Base-by-base conservation (phyloP, 2,797 vertebrate genomes). In the Micromesistius poutassou region DNA sequence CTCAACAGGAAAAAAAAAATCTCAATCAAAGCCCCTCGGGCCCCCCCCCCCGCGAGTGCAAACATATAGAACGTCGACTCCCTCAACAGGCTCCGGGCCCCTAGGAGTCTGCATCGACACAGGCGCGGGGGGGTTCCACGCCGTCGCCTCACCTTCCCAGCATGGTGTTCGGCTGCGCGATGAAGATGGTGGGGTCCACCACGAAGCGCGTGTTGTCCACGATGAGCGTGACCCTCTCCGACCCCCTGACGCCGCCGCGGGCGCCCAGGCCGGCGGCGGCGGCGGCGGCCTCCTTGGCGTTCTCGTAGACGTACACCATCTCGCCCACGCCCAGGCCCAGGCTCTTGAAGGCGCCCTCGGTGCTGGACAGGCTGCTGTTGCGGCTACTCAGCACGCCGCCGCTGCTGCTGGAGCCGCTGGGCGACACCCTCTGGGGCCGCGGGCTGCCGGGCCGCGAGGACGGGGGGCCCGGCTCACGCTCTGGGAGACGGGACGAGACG, bases 111-210 rank as follows among this genome's bases (percentile, higher is more conserved):
- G 2, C 40, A 42, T 42, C 10, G 38, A 40, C 33, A 5, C 5
- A n/a, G n/a, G 40, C 13, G 74, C 68, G n/a, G 30, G 73, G n/a
- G n/a, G n/a, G n/a, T 0, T 8, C 1, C 14, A 14, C 5, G 33
- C 74, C 70, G 42, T 28, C 55, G 73, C 72, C 35, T 22, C 87
- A 98, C 98, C 98, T 98, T 92, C 98, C 98, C 95, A 99, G 91
- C 98, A 99, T 99, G n/a, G 98, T 99, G 87, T 99, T 99, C 85
- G 98, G 97, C 72, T 99, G 98, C 85, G 98, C 98, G 5, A 96
- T 99, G 88, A 99, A 99, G 92, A 99, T 97, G 38, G 96, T 94
- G 36, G 98, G 97, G 91, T 99, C 98, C 38, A 99, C 97, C 76
- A 99, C 97, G 87, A 99, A 99, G 93, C 97, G 96, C 10, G 97